Base-by-base conservation (phyloP, 2,797 vertebrate species). In the Lutjanus campechanus region DNA sequence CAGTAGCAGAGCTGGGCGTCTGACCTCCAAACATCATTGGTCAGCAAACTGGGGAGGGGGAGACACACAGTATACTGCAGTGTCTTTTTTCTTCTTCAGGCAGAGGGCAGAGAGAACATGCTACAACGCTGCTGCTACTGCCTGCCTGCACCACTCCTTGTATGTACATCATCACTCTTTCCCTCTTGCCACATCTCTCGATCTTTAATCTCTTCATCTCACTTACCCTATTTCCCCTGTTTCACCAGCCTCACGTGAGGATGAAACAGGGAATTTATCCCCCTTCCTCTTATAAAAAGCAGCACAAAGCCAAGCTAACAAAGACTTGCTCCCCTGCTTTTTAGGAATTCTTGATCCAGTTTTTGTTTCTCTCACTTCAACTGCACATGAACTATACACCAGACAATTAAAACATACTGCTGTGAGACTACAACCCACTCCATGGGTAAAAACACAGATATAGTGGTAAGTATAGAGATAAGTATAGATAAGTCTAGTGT, bases 1-100 rank as follows among this genome's bases (percentile, higher is more conserved):
- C 59, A 76, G 75, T 68, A 17, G 63, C 73, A 70, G 78, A 80
- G 82, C 81, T 70, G 66, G 19, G 69, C 64, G 82, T 73, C 79
- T 93, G 91, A 93, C 93, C 94, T 94, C 92, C 85, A 92, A 94
- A 93, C 88, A 92, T 90, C 86, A 88, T 88, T 88, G 90, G 88
- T 94, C 93, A 95, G 92, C 90, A 91, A 85, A 82, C 44, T 82
- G 83, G 78, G 88, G 81, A 84, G 85, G 82, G 85, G 84, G 86
- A 74, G 80, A 88, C 79, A 63, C 85, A 77, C 16, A n/a, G 51
- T 64, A 36, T 36, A 15, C 92, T 91, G 90, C 93, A 91, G 88
- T 91, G 87, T 82, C 29, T 75, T 81, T 84, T 77, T 25, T 73
- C 81, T 70, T 70, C 78, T 89, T 86, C 90, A 82, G 85, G 87